Evolutionary conservation across 2,797 vertebrate species (phyloP), one percentile per base, ranked within the genome.

Genomic region (Eremophila alpestris): DNA sequence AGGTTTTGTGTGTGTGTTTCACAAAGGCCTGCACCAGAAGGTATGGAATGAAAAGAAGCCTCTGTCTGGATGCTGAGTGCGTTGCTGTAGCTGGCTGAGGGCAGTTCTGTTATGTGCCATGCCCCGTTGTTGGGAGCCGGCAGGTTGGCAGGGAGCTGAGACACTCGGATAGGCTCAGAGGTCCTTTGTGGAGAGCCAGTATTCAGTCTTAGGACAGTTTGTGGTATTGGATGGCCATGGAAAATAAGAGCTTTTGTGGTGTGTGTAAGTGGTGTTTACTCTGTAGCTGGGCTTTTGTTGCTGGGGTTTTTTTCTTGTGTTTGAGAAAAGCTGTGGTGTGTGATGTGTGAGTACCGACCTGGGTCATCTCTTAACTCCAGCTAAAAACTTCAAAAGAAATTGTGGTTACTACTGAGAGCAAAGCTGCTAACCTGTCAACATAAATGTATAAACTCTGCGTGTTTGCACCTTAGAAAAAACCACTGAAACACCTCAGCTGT

Each of bases 301-400:
- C 16, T 59, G 30, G 14, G 10, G 23, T 65, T 13, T 54, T 49
- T 36, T 79, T 71, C 43, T 45, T 29, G 22, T 75, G 45, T 70
- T 89, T 84, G 55, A 82, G 71, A 88, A n/a, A 51, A 60, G 29
- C 79, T 69, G 65, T 77, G 80, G n/a, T 69, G 36, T 71, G 54
- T 51, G 26, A 67, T 90, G 12, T 79, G 30, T 81, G 70, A 89
- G 18, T 87, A 56, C 49, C 76, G 70, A 84, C 74, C n/a, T 54
- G 63, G 77, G 71, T 91, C 23, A 20, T 84, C 79, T 79, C 87
- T 91, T 83, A 59, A 48, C 68, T 95, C 85, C 8, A n/a, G 13
- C 63, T 91, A 52, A 60, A 79, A 87, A 70, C 63, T 94, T 94
- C n/a, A 93, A 26, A 87, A 89, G 67, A 75, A 87, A 40, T 30